A percentile compares a stretch with the other conserved stretches of the same genome.
These are phyloP conservation scores for Sycobia sp. DNA, from an alignment of 1,140 invertebrate species.

Conservation along the genomic window DNA sequence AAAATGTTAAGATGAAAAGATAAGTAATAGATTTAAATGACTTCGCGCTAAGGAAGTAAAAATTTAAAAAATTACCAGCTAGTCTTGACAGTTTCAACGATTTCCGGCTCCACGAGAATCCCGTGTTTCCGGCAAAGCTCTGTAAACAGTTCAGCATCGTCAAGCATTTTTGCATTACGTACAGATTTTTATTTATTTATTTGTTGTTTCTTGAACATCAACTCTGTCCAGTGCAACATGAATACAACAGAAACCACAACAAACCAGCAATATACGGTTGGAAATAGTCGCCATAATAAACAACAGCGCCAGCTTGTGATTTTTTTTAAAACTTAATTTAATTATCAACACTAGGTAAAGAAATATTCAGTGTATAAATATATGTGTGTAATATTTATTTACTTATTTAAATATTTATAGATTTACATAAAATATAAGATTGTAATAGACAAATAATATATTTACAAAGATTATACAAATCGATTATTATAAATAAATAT, in stretches of 20 bases:
- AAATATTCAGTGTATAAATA: neutral
- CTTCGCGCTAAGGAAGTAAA: neutral
- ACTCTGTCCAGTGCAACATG: no score
- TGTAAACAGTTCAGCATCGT: conserved; percentile 47
- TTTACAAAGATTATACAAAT: conserved; percentile 19
- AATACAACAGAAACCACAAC: conserved; percentile 29
- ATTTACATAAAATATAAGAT: no score
- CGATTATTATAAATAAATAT: neutral
- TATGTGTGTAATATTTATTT: neutral
- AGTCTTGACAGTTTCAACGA: conserved; percentile 44
- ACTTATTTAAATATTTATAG: no score
- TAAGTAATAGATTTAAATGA: conserved; percentile 1
- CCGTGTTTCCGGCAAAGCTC: conserved; percentile 47
- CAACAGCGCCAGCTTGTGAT: neutral
- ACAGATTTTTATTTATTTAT: neutral
- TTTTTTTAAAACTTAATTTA: neutral
- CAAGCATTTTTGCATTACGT: conserved; percentile 41
- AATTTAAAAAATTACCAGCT: conserved; percentile 43
- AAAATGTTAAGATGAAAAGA: no score
- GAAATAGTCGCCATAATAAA: neutral
- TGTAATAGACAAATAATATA: conserved; percentile 1
- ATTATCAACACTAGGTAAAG: conserved; percentile 14
- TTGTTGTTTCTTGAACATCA: neutral
- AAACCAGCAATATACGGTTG: neutral
- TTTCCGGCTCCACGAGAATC: conserved; percentile 42